Percentiles rank a stretch among this genome's conserved stretches.
These are phyloP conservation scores for Ooceraea biroi DNA, from an alignment of 1,140 invertebrate species.

Conservation along the genomic window DNA sequence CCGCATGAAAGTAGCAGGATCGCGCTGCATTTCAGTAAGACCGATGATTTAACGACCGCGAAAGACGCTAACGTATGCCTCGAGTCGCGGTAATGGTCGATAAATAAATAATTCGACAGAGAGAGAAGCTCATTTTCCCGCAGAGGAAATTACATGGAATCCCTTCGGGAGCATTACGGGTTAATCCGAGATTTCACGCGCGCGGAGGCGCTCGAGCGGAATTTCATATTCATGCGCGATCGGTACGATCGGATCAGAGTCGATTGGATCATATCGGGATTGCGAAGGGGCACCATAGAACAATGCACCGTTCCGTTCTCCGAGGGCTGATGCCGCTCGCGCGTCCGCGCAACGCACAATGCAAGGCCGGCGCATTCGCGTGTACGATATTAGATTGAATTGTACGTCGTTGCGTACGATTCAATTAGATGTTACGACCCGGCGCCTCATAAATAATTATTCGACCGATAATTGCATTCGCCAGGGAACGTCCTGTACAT, in stretches of 20 bases:
- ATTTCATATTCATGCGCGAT: slow-evolving; percentile 36
- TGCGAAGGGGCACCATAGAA: slow-evolving; percentile 3
- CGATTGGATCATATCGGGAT: slow-evolving; percentile 13
- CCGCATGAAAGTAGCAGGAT: slow-evolving; percentile 15
- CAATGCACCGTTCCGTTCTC: slow-evolving; percentile 30
- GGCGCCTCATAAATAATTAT: slow-evolving; percentile 35
- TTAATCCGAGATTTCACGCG: neutral
- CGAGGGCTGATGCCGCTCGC: neutral
- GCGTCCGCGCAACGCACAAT: slow-evolving; percentile 28
- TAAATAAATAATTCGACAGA: neutral
- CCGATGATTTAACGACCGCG: slow-evolving; percentile 6
- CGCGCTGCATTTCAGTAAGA: slow-evolving; percentile 11
- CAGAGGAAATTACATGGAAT: neutral
- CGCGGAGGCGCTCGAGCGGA: neutral
- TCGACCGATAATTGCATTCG: slow-evolving; percentile 11
- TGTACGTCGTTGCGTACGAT: slow-evolving; percentile 45
- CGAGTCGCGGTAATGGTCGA: neutral
- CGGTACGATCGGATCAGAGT: slow-evolving; percentile 5
- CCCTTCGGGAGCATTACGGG: neutral
- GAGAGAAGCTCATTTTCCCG: neutral
- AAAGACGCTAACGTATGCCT: slow-evolving; percentile 5
- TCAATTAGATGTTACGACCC: slow-evolving; percentile 40
- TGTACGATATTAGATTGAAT: slow-evolving; percentile 43
- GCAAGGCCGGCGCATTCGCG: slow-evolving; percentile 33
- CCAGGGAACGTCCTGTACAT: neutral